A percentile compares a stretch with the other conserved stretches of the same genome.
These are phyloP conservation scores for Acanthopleura granulata DNA, from an alignment of 2,888 invertebrate species.

Conservation along the genomic window DNA sequence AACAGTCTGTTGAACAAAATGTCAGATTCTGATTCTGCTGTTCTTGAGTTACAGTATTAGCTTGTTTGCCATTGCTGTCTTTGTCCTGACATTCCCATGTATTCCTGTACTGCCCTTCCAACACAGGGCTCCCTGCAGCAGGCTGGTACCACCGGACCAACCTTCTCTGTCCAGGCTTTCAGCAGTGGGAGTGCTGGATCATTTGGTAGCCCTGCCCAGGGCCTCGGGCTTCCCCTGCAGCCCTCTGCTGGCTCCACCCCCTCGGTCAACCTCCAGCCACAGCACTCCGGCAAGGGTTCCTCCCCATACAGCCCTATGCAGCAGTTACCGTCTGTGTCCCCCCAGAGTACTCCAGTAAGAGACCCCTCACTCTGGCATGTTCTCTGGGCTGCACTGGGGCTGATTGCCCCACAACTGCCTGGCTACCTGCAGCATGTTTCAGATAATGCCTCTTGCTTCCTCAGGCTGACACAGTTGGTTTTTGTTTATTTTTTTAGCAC, in stretches of 20 bases:
- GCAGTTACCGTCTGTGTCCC: slow-evolving; percentile 42
- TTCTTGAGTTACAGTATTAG: too few species aligned
- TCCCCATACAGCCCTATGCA: slow-evolving; percentile 26
- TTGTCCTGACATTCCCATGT: too few species aligned
- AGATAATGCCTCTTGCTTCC: too few species aligned
- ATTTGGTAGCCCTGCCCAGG: slow-evolving; percentile 62
- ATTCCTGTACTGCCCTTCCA: too few species aligned
- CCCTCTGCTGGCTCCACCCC: slow-evolving; percentile 33
- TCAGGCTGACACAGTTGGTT: too few species aligned
- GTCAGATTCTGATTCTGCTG: too few species aligned
- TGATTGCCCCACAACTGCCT: too few species aligned
- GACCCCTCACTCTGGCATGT: not conserved
- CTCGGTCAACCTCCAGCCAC: slow-evolving; percentile 30
- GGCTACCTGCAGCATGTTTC: too few species aligned
- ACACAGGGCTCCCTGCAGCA: not conserved
- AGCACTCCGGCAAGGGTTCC: slow-evolving; percentile 33
- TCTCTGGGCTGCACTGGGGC: too few species aligned
- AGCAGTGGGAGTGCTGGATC: slow-evolving; percentile 36
- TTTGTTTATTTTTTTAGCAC: too few species aligned
- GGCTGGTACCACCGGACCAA: slow-evolving; percentile 49
- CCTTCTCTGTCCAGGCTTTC: slow-evolving; percentile 52
- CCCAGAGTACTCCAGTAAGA: slow-evolving; percentile 48
- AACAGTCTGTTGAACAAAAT: too few species aligned
- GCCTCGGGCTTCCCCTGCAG: slow-evolving; percentile 50
- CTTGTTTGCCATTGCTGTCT: too few species aligned